Percentiles rank a stretch among this genome's conserved stretches.
Evolutionary conservation across 92 coral and sea anemone species (phyloP).

Genomic region (Metridium senile): DNA sequence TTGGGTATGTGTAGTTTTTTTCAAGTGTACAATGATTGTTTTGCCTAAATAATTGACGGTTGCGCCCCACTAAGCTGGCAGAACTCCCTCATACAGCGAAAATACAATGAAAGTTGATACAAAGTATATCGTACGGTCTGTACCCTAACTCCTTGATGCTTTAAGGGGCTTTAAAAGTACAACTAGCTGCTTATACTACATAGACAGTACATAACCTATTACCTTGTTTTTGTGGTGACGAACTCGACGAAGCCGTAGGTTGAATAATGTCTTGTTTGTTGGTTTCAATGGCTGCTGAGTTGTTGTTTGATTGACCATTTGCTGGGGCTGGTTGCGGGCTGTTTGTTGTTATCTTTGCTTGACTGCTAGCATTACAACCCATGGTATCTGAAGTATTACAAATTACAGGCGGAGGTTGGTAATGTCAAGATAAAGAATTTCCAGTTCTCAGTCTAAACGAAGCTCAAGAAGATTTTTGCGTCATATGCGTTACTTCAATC

Average conservation of each 20-base stretch:
- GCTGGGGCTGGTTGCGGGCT: slow-evolving; percentile 22
- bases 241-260: slow-evolving; percentile 4
- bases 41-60: background rate
- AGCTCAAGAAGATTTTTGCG: background rate
- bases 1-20: no score
- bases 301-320: slow-evolving; percentile 19
- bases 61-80: slow-evolving; percentile 8
- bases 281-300: slow-evolving; percentile 8
- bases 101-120: slow-evolving; percentile 31
- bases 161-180: background rate
- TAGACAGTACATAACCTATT: background rate
- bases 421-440: background rate
- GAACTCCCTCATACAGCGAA: background rate
- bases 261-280: slow-evolving; percentile 35
- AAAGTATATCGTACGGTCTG: background rate
- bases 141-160: background rate
- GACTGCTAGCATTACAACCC: slow-evolving; percentile 82
- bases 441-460: slow-evolving; percentile 9
- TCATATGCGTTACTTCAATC: slow-evolving; percentile 13
- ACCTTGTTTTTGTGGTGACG: slow-evolving; percentile 28
- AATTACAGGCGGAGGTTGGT: background rate
- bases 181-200: background rate
- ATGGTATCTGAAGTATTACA: slow-evolving; percentile 15
- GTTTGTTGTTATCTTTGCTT: slow-evolving; percentile 41
- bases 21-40: background rate